Base-by-base conservation (phyloP, 2,888 invertebrate genomes). In the Hecatera dysodea region DNA sequence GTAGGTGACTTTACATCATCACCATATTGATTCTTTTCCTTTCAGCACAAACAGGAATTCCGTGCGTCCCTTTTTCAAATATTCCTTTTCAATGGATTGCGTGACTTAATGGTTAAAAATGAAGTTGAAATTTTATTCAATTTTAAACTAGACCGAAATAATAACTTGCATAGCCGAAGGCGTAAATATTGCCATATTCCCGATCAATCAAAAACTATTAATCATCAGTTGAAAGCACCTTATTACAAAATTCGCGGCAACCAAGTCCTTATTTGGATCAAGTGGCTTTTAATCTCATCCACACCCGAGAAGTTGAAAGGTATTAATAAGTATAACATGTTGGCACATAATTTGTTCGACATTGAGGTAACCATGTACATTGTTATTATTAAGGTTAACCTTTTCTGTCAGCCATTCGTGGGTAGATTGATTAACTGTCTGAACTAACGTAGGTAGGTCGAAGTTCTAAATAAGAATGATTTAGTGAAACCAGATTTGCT, bases 331-430 rank as follows among this genome's bases (percentile, higher is more conserved):
- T 61, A 19, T 17, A 65, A 52, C 36, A 50, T 68, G 68, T 73
- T 67, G 46, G 65, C 53, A 80, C 83, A 86, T 81, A 85, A 87
- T 85, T 72, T 59, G 48, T 82, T 67, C 85, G 87, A 75, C 90
- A 90, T 89, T 90, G 89, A 88, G 76, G 74, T 86, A 87, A 83
- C 85, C 82, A 69, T 72, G 83, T 81, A 80, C 82, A 85, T 83
- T 85, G 86, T 85, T 82, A 76, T 85, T 82, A 76, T 74, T 78
- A 75, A 73, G 48, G 53, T 57, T 76, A 74, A 85, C 85, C 77
- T 80, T 78, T 72, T 55, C 72, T 82, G 83, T 79, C 79, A 67
- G 15, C 6, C n/a, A 62, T 12, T 76, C 72, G 80, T 81, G 79
- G 78, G 80, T 68, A 78, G 87, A 75, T 86, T 87, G 81, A 89